Evolutionary conservation across 1,140 invertebrate genomes (phyloP).

Genomic region (Drosophila ohnishii): DNA sequence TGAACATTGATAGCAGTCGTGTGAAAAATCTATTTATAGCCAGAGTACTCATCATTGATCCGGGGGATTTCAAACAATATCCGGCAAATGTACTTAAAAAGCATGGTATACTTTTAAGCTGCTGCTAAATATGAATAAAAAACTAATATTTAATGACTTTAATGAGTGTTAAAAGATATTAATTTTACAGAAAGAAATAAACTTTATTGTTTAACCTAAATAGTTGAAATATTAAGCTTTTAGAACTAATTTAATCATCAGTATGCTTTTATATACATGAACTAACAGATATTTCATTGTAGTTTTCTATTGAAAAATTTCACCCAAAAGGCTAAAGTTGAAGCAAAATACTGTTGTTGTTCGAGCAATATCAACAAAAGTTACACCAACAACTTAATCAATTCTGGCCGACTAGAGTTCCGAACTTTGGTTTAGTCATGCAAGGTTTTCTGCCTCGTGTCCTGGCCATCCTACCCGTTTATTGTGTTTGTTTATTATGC

Average conservation of each 20-base stretch:
- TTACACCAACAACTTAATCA: constrained; percentile 40
- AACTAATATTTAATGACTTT: neutral
- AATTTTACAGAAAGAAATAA: neutral
- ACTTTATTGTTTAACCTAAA: neutral
- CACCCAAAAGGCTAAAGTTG: constrained; percentile 3
- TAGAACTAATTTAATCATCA: neutral
- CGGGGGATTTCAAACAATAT: neutral
- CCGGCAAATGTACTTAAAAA: neutral
- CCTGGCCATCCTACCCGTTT: constrained; percentile 30
- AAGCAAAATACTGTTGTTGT: neutral
- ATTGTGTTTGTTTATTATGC: constrained; percentile 79
- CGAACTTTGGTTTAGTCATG: constrained; percentile 59
- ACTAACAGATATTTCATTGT: neutral
- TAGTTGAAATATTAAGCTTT: neutral
- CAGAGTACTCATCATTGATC: neutral
- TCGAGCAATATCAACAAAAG: constrained; percentile 10
- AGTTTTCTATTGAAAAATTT: neutral
- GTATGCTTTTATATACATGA: neutral
- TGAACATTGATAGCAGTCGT: constrained; percentile 16
- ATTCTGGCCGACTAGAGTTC: constrained; percentile 44
- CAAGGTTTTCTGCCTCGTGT: constrained; percentile 38
- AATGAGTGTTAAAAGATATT: neutral
- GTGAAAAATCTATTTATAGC: constrained; percentile 20
- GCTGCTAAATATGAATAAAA: too few species aligned
- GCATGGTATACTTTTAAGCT: neutral